phyloP scores from a whole-genome alignment of 1,140 invertebrate species.

The Coptotermes formosanus region DNA sequence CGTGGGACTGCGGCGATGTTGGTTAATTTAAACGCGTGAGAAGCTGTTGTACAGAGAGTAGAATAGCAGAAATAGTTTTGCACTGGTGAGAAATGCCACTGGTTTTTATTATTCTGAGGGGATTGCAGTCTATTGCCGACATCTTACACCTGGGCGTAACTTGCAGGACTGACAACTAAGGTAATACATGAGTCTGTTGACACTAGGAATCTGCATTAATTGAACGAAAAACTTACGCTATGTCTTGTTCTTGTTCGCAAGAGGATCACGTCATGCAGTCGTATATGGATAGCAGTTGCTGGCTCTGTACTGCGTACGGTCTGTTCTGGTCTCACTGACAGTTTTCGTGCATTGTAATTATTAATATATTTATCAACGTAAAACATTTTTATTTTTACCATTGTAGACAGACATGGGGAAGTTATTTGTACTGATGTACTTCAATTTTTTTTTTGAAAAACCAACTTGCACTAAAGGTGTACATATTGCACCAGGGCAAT shows the following conservation, averaged over 20 bases:
- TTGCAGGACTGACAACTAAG: not conserved
- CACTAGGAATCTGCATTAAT: not conserved
- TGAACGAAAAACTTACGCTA: not conserved
- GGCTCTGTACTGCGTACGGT: not conserved
- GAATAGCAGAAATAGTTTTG: too few species aligned
- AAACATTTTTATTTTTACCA: too few species aligned
- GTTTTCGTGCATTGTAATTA: not conserved
- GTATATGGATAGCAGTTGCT: not conserved
- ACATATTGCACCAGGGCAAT: too few species aligned
- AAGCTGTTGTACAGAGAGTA: not conserved
- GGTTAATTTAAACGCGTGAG: not conserved
- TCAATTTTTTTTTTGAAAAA: too few species aligned
- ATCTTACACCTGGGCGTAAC: slow-evolving; percentile 7
- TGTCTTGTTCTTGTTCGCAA: not conserved
- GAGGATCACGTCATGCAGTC: not conserved
- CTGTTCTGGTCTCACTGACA: not conserved
- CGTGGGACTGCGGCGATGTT: not conserved
- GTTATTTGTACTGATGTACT: too few species aligned
- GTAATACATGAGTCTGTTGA: not conserved
- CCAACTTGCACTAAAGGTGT: too few species aligned
- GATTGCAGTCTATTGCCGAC: not conserved
- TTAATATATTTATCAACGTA: too few species aligned
- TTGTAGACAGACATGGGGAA: too few species aligned
- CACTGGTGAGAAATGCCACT: not conserved
- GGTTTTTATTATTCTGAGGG: not conserved